Evolutionary conservation across 2,888 invertebrate genomes (phyloP), one percentile per base, ranked within the genome.

Genomic region (Atherix ibis): DNA sequence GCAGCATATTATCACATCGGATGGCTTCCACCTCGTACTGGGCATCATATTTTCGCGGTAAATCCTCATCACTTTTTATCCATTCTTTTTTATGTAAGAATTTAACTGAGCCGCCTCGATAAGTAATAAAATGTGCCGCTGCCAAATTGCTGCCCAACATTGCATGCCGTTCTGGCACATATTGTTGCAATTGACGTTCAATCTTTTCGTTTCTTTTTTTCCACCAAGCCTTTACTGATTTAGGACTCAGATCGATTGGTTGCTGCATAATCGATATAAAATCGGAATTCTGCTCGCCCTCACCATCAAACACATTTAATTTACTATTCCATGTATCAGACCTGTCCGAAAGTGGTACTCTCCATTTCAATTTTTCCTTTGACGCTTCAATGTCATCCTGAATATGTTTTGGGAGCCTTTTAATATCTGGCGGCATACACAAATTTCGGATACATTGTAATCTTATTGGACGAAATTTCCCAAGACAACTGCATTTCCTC

Each of bases 81-180:
- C 77, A 78, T 28, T 60, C 25, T 2, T 40, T 42, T 37, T 49
- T 48, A 27, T 53, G 44, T 0, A 44, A 3, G 32, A 60, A 58
- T 40, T 56, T 56, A 12, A 51, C 55, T 2, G 54, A 48, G 3
- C 83, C 88, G n/a, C 73, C 73, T 18, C 84, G 68, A 52, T 66
- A 66, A 2, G 83, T 65, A 31, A 92, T 62, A 55, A 91, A 92
- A 63, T 89, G 84, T 6, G 92, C 77, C 0, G 84, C 76, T 2
- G 85, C 88, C 43, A 95, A 59, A 55, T 95, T 85, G 22, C 74
- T 63, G 0, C 91, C 92, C 2, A 84, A 56, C 24, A 64, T 58
- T 37, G 68, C 52, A 43, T 74, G 67, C 38, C 81, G 62, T 34
- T 73, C 66, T 0, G 65, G 56, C 5, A 73, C 54, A 51, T 62